Base-by-base conservation (phyloP, 2,888 invertebrate genomes). In the Globia sparganii region DNA sequence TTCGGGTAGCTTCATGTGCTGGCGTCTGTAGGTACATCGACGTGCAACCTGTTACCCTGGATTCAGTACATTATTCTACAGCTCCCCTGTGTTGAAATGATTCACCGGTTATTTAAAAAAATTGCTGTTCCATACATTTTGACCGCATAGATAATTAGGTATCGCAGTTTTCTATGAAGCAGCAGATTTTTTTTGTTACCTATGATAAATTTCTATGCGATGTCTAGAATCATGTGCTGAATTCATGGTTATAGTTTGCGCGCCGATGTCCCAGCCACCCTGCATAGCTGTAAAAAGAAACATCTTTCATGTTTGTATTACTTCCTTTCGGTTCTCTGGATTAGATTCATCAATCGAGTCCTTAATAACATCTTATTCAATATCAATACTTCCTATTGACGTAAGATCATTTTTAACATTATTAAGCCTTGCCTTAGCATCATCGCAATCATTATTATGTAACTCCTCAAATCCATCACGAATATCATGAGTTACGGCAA, bases 391-490 rank as follows among this genome's bases (percentile, higher is more conserved):
- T 82, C 61, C 58, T 69, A 72, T 25, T 83, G 72, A 70, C 62
- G 86, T 62, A 78, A 86, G 58, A 73, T 65, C 21, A 72, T 69
- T 68, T 59, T 56, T 72, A 83, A 83, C 34, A 66, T 66, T 56
- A 72, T 82, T 46, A 84, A n/a, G n/a, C n/a, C n/a, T n/a, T n/a
- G 56, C 62, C 70, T 79, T 80, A 37, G 64, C 40, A 65, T 53
- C 68, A 67, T 58, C 69, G 72, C 68, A 84, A 81, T 66, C 25
- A 72, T 37, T 46, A 78, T 87, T 82, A 81, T 74, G 77, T 70
- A 80, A 87, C 71, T 77, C 66, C 21, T 58, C 62, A 72, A 77
- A 75, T 61, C 46, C 61, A 84, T 84, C 86, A 81, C 85, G 78
- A 81, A 65, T 72, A 62, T 71, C 62, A 71, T 76, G 75, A 74